phyloP scores from a whole-genome alignment of 2,797 vertebrate genomes.

The Tadarida brasiliensis region DNA sequence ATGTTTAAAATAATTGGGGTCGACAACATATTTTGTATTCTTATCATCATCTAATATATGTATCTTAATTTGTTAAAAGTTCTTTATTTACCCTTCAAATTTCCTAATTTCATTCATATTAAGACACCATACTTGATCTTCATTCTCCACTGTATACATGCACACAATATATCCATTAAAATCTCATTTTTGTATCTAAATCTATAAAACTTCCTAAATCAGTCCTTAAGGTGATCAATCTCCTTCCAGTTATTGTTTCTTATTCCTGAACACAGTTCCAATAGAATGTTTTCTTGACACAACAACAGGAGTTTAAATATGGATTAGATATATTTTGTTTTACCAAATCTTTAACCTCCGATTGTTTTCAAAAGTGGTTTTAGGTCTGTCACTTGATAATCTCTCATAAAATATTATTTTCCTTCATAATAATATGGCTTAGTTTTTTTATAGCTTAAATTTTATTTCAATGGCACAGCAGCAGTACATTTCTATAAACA shows the following conservation, averaged over 20 bases:
- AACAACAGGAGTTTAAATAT: background rate
- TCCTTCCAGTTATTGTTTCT: background rate
- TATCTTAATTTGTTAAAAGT: background rate
- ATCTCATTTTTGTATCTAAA: background rate
- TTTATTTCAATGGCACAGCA: background rate
- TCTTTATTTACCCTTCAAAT: background rate
- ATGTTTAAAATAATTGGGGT: background rate
- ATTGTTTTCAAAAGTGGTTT: background rate
- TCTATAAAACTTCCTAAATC: background rate
- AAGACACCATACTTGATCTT: background rate
- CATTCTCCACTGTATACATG: background rate
- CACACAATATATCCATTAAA: background rate
- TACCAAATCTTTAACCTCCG: background rate
- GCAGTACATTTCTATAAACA: background rate
- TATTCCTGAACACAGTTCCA: background rate
- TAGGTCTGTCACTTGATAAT: background rate
- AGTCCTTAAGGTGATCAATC: background rate
- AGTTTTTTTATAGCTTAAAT: background rate
- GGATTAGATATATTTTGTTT: background rate
- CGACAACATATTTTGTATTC: background rate
- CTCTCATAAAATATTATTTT: constrained; percentile 9
- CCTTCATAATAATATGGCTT: background rate
- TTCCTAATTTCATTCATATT: background rate
- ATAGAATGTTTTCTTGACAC: background rate
- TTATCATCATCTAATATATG: background rate